Evolutionary conservation across 2,797 vertebrate species (phyloP).

Genomic region (Staurois parvus): DNA sequence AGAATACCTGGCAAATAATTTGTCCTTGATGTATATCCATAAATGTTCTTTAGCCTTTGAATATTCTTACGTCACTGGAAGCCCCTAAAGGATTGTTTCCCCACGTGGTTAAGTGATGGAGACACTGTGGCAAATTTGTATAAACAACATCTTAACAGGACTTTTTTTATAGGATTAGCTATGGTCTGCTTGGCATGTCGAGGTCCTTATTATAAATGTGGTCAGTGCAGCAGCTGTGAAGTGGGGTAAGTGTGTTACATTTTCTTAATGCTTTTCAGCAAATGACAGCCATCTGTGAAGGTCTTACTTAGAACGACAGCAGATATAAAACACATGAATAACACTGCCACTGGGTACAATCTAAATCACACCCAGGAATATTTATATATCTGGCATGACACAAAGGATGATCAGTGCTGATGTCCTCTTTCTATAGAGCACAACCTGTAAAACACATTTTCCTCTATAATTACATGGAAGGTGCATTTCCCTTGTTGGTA

Average conservation of each 20-base stretch:
- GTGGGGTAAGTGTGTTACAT: constrained; percentile 35
- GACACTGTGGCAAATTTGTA: constrained; percentile 54
- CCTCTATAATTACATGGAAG: constrained; percentile 44
- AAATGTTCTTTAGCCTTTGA: constrained; percentile 27
- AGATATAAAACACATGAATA: constrained; percentile 47
- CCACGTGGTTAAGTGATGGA: constrained; percentile 23
- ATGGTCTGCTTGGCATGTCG: constrained; percentile 41
- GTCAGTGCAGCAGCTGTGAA: constrained; percentile 48
- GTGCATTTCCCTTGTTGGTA: constrained; percentile 45
- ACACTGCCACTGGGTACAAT: constrained; percentile 46
- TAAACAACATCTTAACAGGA: constrained; percentile 42
- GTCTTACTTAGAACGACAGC: constrained; percentile 42
- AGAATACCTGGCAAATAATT: background rate
- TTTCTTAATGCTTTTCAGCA: constrained; percentile 53
- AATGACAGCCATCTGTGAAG: constrained; percentile 59
- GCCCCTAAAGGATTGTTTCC: constrained; percentile 1
- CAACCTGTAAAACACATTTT: constrained; percentile 58
- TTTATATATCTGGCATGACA: constrained; percentile 47
- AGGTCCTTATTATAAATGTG: constrained; percentile 36
- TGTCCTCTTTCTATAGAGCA: constrained; percentile 37
- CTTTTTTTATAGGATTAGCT: constrained; percentile 48
- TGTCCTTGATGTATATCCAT: constrained; percentile 24
- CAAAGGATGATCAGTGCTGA: constrained; percentile 48
- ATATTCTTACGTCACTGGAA: background rate
- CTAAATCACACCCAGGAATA: constrained; percentile 19